These are phyloP conservation scores for Chlorospingus semifuscus DNA, from an alignment of 2,797 vertebrate genomes.

Conservation along the genomic window DNA sequence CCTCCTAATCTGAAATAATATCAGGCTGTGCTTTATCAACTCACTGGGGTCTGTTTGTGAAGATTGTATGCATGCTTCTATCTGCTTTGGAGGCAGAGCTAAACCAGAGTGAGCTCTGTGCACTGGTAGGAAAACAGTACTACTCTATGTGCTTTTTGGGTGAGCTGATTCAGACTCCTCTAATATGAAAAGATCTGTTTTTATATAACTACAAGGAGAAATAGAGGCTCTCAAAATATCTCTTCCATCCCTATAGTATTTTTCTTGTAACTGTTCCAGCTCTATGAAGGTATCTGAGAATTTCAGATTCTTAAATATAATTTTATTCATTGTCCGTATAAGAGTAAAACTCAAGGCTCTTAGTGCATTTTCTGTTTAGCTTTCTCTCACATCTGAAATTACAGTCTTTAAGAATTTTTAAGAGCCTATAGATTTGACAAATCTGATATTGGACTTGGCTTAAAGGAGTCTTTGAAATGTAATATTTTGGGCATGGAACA, in stretches of 20 bases:
- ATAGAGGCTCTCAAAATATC: not conserved
- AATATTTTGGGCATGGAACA: not conserved
- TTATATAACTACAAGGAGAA: not conserved
- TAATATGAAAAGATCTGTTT: not conserved
- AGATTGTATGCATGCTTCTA: not conserved
- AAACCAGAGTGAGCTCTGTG: not conserved
- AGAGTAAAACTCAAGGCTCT: not conserved
- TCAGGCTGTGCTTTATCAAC: constrained; percentile 3
- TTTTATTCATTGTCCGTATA: not conserved
- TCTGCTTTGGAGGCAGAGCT: not conserved
- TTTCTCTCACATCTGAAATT: not conserved
- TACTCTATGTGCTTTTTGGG: not conserved
- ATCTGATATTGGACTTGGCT: not conserved
- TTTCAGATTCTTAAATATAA: not conserved
- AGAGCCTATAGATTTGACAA: not conserved
- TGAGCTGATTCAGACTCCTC: not conserved
- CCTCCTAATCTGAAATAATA: constrained; percentile 39
- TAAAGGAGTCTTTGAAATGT: constrained; percentile 6
- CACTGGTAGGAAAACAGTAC: not conserved
- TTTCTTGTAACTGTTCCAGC: not conserved
- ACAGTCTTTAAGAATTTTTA: not conserved
- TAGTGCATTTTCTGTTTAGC: not conserved
- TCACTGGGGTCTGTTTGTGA: not conserved
- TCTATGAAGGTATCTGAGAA: not conserved
- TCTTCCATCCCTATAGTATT: not conserved